A percentile compares a stretch with the other conserved stretches of the same genome.
These are phyloP conservation scores for Apotomis turbidana DNA, from an alignment of 2,888 invertebrate genomes.

Conservation along the genomic window DNA sequence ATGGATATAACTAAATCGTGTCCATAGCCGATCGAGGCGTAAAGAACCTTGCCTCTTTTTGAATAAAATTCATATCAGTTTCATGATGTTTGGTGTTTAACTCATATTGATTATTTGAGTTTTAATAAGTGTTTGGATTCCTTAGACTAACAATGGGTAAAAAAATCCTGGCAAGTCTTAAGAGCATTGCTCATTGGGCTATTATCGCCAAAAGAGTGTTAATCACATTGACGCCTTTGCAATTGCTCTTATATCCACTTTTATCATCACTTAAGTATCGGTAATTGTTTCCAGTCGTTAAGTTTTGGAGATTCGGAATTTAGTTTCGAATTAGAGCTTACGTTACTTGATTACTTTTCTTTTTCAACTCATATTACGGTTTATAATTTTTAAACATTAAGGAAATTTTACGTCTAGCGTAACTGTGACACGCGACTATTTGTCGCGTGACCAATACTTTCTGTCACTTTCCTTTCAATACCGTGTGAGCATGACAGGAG, in stretches of 20 bases:
- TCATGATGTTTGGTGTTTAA: background rate
- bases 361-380: background rate
- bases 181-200: background rate
- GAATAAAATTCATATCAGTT: background rate
- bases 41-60: background rate
- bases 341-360: background rate
- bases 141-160: slow-evolving; percentile 10
- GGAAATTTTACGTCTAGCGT: too few species aligned
- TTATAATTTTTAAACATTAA: too few species aligned
- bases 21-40: background rate
- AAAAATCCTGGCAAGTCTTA: background rate
- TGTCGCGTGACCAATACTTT: too few species aligned
- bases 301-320: too few species aligned
- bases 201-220: slow-evolving; percentile 8
- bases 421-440: too few species aligned
- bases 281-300: background rate
- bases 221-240: slow-evolving; percentile 16
- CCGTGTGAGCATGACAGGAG: too few species aligned
- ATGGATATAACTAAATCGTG: background rate
- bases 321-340: too few species aligned
- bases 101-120: background rate
- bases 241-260: background rate
- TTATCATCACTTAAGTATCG: background rate
- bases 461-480: too few species aligned
- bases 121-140: slow-evolving; percentile 21